Evolutionary conservation across 2,797 vertebrate genomes (phyloP).

Genomic region (Netta rufina): DNA sequence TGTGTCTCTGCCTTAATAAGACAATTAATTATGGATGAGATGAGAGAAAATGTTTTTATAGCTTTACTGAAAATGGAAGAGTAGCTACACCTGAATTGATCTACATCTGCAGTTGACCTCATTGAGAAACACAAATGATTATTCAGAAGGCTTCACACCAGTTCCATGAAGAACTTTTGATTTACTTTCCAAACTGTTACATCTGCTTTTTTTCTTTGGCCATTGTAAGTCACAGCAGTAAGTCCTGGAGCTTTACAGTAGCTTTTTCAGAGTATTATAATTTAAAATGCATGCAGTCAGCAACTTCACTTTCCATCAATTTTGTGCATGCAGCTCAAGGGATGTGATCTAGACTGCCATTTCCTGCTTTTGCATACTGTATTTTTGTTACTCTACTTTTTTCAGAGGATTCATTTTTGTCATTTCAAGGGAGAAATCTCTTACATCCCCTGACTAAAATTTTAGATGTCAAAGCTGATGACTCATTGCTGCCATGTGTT

Average conservation of each 20-base stretch:
- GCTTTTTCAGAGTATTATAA: not conserved
- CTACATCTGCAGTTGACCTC: not conserved
- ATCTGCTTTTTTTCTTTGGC: not conserved
- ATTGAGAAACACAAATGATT: not conserved
- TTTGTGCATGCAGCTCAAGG: not conserved
- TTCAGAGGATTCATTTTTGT: not conserved
- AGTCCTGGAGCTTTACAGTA: not conserved
- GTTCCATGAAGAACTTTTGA: not conserved
- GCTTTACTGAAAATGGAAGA: not conserved
- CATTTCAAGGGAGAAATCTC: not conserved
- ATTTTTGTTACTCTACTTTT: not conserved
- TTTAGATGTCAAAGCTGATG: not conserved
- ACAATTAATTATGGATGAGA: not conserved
- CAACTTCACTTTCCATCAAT: not conserved
- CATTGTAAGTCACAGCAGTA: not conserved
- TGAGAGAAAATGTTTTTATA: not conserved
- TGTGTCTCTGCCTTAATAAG: not conserved
- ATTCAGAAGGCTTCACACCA: not conserved
- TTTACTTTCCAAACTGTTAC: not conserved
- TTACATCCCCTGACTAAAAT: not conserved
- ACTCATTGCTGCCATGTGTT: not conserved
- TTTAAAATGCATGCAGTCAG: not conserved
- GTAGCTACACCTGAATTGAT: not conserved
- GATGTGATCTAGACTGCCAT: not conserved
- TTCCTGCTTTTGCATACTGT: not conserved